Conservation (phyloP, 2,797 vertebrate species). For the Masticophis lateralis region DNA sequence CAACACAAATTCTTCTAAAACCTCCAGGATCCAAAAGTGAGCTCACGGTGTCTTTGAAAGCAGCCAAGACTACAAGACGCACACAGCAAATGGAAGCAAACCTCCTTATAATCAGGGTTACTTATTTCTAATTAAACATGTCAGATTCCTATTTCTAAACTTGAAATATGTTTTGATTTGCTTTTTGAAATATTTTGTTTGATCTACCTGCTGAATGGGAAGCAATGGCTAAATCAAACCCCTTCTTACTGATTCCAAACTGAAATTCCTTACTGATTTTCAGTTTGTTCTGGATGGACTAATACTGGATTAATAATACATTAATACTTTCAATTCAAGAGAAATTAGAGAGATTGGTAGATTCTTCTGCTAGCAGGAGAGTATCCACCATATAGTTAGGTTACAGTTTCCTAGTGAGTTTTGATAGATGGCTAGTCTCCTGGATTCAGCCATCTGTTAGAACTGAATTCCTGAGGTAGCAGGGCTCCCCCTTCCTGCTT, state of each 20-base stretch:
- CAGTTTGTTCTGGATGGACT: neutral
- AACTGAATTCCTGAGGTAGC: neutral
- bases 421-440: neutral
- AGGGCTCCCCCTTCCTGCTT: neutral
- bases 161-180: neutral
- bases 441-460: neutral
- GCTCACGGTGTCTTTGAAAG: neutral
- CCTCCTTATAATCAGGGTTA: neutral
- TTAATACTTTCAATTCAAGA: neutral
- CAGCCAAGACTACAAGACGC: neutral
- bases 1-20: conserved; percentile 50
- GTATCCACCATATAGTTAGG: neutral
- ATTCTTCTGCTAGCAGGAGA: neutral
- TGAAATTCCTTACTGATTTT: no score
- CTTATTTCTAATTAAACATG: conserved; percentile 23
- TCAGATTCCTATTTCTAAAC: neutral
- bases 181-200: neutral
- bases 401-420: neutral
- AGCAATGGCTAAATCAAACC: neutral
- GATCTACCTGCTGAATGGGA: neutral
- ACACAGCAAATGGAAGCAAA: neutral
- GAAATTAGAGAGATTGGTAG: neutral
- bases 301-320: neutral
- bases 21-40: conserved; percentile 17
- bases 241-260: neutral